Base-by-base conservation (phyloP, 2,113 vertebrate genomes). In the Anolis carolinensis region DNA sequence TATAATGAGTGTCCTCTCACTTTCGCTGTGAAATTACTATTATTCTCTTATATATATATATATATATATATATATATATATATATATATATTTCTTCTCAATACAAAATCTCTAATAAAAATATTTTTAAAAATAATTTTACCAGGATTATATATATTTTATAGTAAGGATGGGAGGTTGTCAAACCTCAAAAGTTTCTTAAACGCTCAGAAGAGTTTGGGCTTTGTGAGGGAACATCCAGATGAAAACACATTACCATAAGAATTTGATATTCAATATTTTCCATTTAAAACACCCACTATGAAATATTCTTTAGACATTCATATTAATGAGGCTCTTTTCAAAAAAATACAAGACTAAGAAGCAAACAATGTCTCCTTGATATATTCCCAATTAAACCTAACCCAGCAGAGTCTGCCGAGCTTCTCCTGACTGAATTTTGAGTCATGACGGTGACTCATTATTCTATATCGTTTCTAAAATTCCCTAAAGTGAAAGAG, bases 381-480 rank as follows among this genome's bases (percentile, higher is more conserved):
- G 70, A 44, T 88, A 65, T 76, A 93, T 92, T 86, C 36, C 32
- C 44, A 74, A 89, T 89, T 88, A 84, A 81, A 86, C 81, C n/a
- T 67, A 63, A 27, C 1, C 1, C 75, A 88, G 90, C 48, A 67
- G 55, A 81, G 78, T 86, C 10, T 34, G 68, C 76, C 3, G 25
- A 72, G 87, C 62, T 80, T 83, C 48, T 81, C 76, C 36, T 78
- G 83, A 81, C 59, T 92, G 67, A 39, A 82, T 81, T 92, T 79
- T 78, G 86, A 85, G 68, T 90, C 86, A 89, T 87, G 83, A 55
- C 8, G 82, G 2, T 85, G 84, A 87, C 83, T 92, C 78, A 89
- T 90, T 91, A 89, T 86, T 91, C 85, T 79, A 67, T 13, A 75
- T 84, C 87, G 83, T 76, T 90, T 89, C 73, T 80, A 86, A 88